Percentiles rank a stretch among this genome's conserved stretches.
phyloP scores from a whole-genome alignment of 2,888 invertebrate species.

The Metellina segmentata region DNA sequence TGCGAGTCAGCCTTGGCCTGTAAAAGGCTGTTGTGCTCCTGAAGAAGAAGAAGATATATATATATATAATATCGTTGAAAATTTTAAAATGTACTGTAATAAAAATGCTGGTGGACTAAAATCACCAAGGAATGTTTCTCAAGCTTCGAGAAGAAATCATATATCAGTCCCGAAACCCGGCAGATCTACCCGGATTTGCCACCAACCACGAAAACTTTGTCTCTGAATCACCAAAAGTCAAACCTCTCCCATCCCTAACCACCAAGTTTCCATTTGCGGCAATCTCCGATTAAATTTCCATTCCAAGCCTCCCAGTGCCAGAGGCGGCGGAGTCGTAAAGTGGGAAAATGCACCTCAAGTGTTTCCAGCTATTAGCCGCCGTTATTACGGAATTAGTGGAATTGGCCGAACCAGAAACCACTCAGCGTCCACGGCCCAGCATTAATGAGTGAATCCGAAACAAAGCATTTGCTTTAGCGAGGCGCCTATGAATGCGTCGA shows the following conservation, averaged over 20 bases:
- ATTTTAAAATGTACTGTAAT: too few species aligned
- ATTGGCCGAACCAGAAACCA: constrained; percentile 14
- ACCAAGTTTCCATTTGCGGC: neutral
- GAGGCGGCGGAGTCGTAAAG: constrained; percentile 25
- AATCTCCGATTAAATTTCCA: constrained; percentile 26
- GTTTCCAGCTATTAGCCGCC: constrained; percentile 45
- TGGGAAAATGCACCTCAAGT: constrained; percentile 38
- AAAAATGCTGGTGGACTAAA: too few species aligned
- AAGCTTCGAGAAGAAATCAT: neutral
- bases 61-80: too few species aligned
- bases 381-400: constrained; percentile 35
- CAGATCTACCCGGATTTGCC: neutral
- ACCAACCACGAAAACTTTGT: neutral
- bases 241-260: neutral
- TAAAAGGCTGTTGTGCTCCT: too few species aligned
- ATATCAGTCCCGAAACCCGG: neutral
- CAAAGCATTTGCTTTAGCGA: constrained; percentile 12
- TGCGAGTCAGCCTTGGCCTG: too few species aligned
- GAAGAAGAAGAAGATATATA: too few species aligned
- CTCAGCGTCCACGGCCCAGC: neutral
- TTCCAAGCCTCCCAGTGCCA: neutral
- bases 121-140: neutral
- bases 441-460: constrained; percentile 17
- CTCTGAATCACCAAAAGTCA: neutral
- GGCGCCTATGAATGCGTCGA: neutral